Percentiles rank a stretch among this genome's conserved stretches.
phyloP scores from a whole-genome alignment of 2,888 invertebrate species.

The Microctonus brassicae region DNA sequence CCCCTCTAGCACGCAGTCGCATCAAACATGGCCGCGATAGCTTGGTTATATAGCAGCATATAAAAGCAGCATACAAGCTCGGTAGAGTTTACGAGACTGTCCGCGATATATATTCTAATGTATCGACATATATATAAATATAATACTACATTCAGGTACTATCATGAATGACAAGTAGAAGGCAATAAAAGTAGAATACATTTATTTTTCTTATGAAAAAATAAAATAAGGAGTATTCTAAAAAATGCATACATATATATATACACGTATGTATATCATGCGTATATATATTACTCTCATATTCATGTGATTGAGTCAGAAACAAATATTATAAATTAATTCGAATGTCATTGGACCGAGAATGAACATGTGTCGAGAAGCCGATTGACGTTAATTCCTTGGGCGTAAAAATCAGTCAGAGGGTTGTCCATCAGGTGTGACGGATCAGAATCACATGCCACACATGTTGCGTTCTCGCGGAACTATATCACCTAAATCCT shows the following conservation, averaged over 20 bases:
- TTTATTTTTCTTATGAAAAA: neutral
- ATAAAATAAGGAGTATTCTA: neutral
- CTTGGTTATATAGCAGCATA: conserved; percentile 37
- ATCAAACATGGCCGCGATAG: conserved; percentile 64
- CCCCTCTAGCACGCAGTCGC: conserved; percentile 61
- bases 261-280: neutral
- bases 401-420: conserved; percentile 45
- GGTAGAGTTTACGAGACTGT: conserved; percentile 6
- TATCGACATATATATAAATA: neutral
- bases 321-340: neutral
- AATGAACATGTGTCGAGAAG: conserved; percentile 21
- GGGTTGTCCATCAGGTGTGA: conserved; percentile 63
- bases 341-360: neutral
- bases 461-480: conserved; percentile 66
- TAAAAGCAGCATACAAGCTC: conserved; percentile 41
- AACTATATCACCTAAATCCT: conserved; percentile 39
- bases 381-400: conserved; percentile 38
- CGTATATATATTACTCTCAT: too few species aligned
- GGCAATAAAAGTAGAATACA: neutral
- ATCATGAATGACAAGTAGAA: neutral
- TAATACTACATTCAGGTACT: neutral
- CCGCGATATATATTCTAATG: neutral
- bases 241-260: neutral
- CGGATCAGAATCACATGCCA: conserved; percentile 56
- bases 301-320: neutral